phyloP scores from a whole-genome alignment of 2,888 invertebrate species.

The Bembecia ichneumoniformis region DNA sequence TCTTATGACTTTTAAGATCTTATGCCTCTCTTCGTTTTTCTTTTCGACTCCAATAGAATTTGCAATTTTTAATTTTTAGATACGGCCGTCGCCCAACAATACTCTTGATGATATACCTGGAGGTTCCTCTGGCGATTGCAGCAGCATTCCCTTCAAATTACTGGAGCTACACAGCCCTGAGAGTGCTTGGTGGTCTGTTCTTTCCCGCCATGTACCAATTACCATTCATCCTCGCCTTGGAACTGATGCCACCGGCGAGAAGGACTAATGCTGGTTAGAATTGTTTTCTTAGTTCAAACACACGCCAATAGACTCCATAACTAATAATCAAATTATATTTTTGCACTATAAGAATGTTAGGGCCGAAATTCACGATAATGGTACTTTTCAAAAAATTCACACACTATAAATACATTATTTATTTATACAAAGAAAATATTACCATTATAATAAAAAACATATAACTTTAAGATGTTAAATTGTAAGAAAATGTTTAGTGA shows the following conservation, averaged over 20 bases:
- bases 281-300: not conserved
- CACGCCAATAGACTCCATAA: no score
- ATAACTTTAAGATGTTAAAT: no score
- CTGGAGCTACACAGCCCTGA: constrained; percentile 70
- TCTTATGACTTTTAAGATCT: not conserved
- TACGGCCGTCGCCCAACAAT: constrained; percentile 76
- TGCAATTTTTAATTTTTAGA: constrained; percentile 33
- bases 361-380: no score
- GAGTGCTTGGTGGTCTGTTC: constrained; percentile 75
- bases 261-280: constrained; percentile 73
- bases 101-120: constrained; percentile 72
- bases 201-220: constrained; percentile 79
- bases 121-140: constrained; percentile 74
- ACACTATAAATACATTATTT: no score
- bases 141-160: constrained; percentile 75
- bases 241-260: constrained; percentile 76
- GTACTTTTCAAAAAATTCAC: no score
- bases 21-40: not conserved
- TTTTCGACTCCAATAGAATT: not conserved
- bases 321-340: no score
- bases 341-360: no score
- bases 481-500: no score
- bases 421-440: no score
- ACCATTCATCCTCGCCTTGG: constrained; percentile 77
- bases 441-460: no score